phyloP scores from a whole-genome alignment of 2,797 vertebrate species.

The Malurus splendens region DNA sequence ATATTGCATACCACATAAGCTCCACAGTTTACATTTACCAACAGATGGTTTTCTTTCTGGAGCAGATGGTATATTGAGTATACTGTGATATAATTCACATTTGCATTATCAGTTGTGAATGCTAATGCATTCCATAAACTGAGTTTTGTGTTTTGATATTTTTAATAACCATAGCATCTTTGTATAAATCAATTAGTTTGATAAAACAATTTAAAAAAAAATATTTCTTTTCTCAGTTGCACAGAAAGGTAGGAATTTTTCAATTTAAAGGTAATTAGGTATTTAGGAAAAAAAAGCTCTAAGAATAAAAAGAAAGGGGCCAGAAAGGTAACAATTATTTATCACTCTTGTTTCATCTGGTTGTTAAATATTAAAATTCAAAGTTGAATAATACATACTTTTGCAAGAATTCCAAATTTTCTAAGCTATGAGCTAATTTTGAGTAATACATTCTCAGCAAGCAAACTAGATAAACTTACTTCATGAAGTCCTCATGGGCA shows the following conservation, averaged over 20 bases:
- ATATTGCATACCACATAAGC: conserved; percentile 44
- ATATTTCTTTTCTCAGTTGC: not conserved
- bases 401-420: not conserved
- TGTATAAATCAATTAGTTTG: not conserved
- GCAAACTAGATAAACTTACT: not conserved
- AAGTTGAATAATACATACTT: not conserved
- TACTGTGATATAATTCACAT: conserved; percentile 59
- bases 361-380: not conserved
- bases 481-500: not conserved
- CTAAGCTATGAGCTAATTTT: not conserved
- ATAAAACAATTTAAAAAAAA: not conserved
- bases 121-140: conserved; percentile 38
- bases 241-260: not conserved
- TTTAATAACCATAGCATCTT: conserved; percentile 20
- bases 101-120: conserved; percentile 54
- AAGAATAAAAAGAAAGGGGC: not conserved
- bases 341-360: not conserved
- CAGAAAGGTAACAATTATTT: not conserved
- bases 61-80: conserved; percentile 60
- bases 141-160: not conserved
- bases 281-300: not conserved
- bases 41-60: conserved; percentile 61
- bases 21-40: conserved; percentile 56
- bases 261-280: not conserved
- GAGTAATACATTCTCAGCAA: not conserved